These are phyloP conservation scores for Vireo griseus DNA, from an alignment of 2,797 vertebrate genomes.

Conservation along the genomic window DNA sequence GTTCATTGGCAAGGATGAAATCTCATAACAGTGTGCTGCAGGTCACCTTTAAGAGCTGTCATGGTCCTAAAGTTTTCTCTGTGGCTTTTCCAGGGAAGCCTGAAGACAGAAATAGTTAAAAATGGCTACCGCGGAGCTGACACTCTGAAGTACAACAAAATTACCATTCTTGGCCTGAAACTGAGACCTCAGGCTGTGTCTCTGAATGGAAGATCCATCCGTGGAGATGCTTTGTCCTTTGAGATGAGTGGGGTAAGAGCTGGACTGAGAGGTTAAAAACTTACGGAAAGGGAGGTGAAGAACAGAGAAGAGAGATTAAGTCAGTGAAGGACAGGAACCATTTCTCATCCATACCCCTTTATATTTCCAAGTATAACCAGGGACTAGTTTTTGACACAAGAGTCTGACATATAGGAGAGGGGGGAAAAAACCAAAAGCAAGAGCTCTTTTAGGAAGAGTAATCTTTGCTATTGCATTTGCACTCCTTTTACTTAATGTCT, in stretches of 20 bases:
- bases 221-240: background rate
- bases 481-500: background rate
- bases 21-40: background rate
- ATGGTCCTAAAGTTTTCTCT: background rate
- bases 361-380: background rate
- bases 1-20: background rate
- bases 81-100: constrained; percentile 4
- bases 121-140: constrained; percentile 44
- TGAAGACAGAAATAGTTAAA: constrained; percentile 52
- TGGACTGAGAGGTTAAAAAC: background rate
- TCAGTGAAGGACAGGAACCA: background rate
- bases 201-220: constrained; percentile 45
- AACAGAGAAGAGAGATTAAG: background rate
- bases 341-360: background rate
- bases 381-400: background rate
- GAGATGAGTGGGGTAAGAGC: constrained; percentile 34
- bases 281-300: background rate
- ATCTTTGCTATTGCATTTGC: background rate
- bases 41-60: background rate
- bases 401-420: background rate
- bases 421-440: background rate
- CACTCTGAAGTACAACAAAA: constrained; percentile 18
- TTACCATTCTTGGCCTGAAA: constrained; percentile 49
- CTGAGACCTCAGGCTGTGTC: constrained; percentile 17
- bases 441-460: background rate